phyloP scores from a whole-genome alignment of 1,140 invertebrate species.

The Scaptomyza montana region DNA sequence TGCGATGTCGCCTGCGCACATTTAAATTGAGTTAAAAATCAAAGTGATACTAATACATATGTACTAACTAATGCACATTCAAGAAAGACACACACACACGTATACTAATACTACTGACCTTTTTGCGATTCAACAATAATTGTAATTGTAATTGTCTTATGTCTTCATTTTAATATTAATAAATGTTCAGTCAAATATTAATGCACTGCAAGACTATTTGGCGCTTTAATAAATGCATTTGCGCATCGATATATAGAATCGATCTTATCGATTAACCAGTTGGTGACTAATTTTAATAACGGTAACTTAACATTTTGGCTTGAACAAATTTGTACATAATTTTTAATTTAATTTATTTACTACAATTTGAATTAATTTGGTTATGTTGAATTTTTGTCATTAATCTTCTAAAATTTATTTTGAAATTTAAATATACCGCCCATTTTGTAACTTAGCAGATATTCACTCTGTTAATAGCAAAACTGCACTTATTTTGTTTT shows the following conservation, averaged over 20 bases:
- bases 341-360: background rate
- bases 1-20: background rate
- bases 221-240: slow-evolving; percentile 12
- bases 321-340: background rate
- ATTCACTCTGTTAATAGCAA: background rate
- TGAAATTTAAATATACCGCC: background rate
- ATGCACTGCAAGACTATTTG: slow-evolving; percentile 1
- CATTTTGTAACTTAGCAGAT: background rate
- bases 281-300: too few relatives aligned
- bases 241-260: background rate
- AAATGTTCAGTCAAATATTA: slow-evolving; percentile 64
- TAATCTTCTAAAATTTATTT: too few relatives aligned
- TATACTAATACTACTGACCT: slow-evolving; percentile 59
- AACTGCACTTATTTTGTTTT: background rate
- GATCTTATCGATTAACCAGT: background rate
- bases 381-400: too few relatives aligned
- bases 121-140: slow-evolving; percentile 65
- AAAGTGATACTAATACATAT: slow-evolving; percentile 80
- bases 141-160: slow-evolving; percentile 56
- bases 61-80: slow-evolving; percentile 73
- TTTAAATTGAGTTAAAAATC: slow-evolving; percentile 57
- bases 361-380: background rate
- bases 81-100: slow-evolving; percentile 47
- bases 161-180: slow-evolving; percentile 73
- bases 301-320: background rate